Evolutionary conservation across 64 coral and sea anemone genomes (phyloP).

Genomic region (Montipora efflorescens): DNA sequence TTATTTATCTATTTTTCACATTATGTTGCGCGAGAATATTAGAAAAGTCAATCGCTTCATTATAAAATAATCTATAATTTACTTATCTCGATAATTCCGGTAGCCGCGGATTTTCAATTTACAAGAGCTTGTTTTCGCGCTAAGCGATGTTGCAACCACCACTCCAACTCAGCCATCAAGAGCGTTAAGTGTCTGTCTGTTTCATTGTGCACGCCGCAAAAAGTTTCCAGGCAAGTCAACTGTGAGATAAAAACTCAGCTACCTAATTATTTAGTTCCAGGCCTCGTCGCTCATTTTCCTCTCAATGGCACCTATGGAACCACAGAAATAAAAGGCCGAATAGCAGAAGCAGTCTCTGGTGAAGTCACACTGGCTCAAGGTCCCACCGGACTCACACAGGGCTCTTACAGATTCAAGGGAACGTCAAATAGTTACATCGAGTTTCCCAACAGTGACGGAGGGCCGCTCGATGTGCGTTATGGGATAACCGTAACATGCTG

Average conservation of each 20-base stretch:
- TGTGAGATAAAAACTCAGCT: background rate
- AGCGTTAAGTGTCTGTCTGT: too few species aligned
- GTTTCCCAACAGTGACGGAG: conserved; percentile 9
- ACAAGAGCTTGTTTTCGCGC: too few species aligned
- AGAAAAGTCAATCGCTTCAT: too few species aligned
- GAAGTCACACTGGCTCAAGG: conserved; percentile 17
- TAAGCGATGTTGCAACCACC: too few species aligned
- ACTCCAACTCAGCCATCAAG: too few species aligned
- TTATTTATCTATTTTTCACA: too few species aligned
- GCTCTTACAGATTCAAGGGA: conserved; percentile 52
- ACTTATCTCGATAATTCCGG: too few species aligned
- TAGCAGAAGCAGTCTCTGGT: background rate
- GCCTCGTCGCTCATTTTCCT: background rate
- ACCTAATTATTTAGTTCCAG: background rate
- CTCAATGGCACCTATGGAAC: conserved; percentile 3
- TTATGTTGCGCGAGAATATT: too few species aligned
- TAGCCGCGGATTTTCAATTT: too few species aligned
- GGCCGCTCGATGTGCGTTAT: conserved; percentile 23
- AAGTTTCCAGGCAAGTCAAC: too few species aligned
- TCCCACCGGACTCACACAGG: conserved; percentile 30
- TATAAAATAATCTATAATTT: too few species aligned
- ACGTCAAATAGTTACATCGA: conserved; percentile 57
- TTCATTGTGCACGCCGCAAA: too few species aligned
- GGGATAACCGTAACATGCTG: conserved; percentile 43
- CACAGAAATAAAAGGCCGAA: background rate